Conservation (phyloP, 2,113 vertebrate genomes). For the Gavialis gangeticus region DNA sequence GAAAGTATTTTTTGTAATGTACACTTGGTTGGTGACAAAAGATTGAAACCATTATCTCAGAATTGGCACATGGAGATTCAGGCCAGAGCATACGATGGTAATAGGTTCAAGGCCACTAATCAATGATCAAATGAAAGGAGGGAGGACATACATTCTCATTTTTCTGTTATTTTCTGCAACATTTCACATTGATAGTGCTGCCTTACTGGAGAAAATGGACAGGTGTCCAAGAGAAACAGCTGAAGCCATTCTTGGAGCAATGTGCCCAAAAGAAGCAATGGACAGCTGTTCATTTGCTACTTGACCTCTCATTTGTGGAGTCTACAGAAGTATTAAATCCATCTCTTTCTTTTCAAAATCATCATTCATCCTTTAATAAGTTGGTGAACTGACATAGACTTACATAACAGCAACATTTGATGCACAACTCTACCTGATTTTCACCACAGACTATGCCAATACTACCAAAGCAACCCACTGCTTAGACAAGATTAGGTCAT, state of each 20-base stretch:
- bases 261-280: neutral
- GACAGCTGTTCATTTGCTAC: neutral
- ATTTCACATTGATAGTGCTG: neutral
- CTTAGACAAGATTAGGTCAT: neutral
- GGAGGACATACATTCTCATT: neutral
- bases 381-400: neutral
- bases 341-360: neutral
- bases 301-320: neutral
- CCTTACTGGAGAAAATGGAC: neutral
- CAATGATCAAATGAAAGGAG: neutral
- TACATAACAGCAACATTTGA: neutral
- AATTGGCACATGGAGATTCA: neutral
- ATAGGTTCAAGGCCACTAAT: neutral
- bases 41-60: neutral
- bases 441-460: neutral
- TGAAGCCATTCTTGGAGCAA: neutral
- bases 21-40: neutral
- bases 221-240: neutral
- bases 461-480: neutral
- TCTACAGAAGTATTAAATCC: neutral
- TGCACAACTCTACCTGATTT: neutral
- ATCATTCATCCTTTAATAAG: neutral
- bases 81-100: neutral
- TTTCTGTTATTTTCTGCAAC: accelerated
- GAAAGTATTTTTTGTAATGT: neutral